Percentiles rank a stretch among this genome's conserved stretches.
Evolutionary conservation across 2,797 vertebrate genomes (phyloP).

Genomic region (Gymnothorax javanicus): DNA sequence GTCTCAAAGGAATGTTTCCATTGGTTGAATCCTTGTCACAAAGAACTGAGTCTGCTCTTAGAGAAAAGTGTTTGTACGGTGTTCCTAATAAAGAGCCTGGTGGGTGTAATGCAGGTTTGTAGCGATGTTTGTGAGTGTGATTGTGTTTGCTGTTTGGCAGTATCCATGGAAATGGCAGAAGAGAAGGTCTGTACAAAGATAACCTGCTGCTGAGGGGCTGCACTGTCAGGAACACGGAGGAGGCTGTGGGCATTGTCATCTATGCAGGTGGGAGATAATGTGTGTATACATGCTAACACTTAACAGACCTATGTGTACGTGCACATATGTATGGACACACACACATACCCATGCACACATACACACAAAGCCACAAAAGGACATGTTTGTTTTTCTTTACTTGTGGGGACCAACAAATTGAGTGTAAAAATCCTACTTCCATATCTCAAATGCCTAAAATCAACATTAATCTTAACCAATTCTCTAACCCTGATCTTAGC

Average conservation of each 20-base stretch:
- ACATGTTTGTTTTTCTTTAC: too few species aligned
- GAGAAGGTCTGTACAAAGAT: constrained; percentile 90
- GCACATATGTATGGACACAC: not conserved
- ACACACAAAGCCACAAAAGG: not conserved
- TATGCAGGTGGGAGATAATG: constrained; percentile 82
- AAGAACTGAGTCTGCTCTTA: too few species aligned
- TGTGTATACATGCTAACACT: not conserved
- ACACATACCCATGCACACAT: not conserved
- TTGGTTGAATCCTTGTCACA: too few species aligned
- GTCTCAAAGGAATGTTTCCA: too few species aligned
- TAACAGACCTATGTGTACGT: not conserved
- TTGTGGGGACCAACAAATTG: too few species aligned
- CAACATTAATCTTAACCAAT: too few species aligned
- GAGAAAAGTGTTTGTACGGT: too few species aligned
- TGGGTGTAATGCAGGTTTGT: not conserved
- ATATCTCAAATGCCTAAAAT: too few species aligned
- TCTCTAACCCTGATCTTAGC: too few species aligned
- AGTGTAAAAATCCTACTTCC: too few species aligned
- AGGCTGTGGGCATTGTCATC: constrained; percentile 91
- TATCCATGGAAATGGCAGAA: constrained; percentile 76
- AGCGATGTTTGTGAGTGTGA: not conserved
- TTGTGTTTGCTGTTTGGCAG: constrained; percentile 49
- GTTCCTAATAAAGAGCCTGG: too few species aligned
- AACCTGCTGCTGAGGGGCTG: constrained; percentile 94
- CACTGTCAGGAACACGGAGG: constrained; percentile 94